phyloP scores from a whole-genome alignment of 1,140 invertebrate species.

The Hirudo medicinalis region DNA sequence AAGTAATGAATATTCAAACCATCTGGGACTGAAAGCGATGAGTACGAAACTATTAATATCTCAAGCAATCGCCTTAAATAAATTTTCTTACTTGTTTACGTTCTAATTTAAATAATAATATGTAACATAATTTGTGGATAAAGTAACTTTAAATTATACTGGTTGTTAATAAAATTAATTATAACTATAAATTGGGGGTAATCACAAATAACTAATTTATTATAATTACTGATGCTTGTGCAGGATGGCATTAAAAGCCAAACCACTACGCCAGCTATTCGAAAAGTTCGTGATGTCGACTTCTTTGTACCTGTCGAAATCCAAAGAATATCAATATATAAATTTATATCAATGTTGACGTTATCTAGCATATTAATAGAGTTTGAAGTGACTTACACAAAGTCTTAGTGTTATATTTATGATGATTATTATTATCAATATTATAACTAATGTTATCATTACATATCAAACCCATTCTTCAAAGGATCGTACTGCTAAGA shows the following conservation, averaged over 20 bases:
- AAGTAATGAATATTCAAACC: constrained; percentile 8
- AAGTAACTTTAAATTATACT: too few species aligned
- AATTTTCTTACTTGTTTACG: too few species aligned
- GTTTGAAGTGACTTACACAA: not conserved
- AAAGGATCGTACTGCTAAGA: too few species aligned
- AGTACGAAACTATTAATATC: not conserved
- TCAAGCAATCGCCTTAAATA: too few species aligned
- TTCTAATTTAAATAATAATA: too few species aligned
- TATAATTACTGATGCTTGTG: not conserved
- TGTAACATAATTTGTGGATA: too few species aligned
- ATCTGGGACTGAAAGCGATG: not conserved
- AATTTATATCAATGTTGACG: not conserved
- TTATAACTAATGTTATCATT: too few species aligned
- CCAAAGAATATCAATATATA: not conserved
- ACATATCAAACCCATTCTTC: too few species aligned
- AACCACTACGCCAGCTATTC: not conserved
- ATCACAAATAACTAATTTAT: too few species aligned
- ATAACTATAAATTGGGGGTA: too few species aligned
- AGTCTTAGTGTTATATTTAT: not conserved
- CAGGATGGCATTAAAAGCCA: not conserved
- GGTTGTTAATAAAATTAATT: too few species aligned
- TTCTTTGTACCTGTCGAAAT: not conserved
- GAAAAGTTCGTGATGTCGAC: not conserved
- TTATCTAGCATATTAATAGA: not conserved
- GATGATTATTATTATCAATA: not conserved